Evolutionary conservation across 2,888 invertebrate species (phyloP).

Genomic region (Pherbina coryleti): DNA sequence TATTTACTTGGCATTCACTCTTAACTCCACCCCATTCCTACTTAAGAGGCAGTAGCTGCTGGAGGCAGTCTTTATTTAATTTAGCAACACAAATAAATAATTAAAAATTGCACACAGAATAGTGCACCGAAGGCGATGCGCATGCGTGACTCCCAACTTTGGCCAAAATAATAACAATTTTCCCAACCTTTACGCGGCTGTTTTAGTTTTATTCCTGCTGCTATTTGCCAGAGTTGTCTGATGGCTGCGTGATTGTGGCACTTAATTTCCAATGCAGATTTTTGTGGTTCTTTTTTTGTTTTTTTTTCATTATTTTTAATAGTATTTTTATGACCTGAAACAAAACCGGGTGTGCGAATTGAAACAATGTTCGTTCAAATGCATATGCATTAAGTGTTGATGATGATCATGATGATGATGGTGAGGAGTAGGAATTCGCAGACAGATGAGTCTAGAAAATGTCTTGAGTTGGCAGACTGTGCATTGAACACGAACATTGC

Average conservation of each 20-base stretch:
- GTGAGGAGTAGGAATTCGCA: too few species aligned
- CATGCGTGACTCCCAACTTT: slow-evolving; percentile 23
- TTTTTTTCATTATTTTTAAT: not conserved
- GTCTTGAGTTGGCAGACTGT: too few species aligned
- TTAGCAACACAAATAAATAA: slow-evolving; percentile 17
- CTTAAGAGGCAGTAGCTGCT: not conserved
- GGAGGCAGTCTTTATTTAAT: not conserved
- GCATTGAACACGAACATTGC: too few species aligned
- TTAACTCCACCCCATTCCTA: not conserved
- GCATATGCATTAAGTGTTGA: not conserved
- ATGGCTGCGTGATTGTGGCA: slow-evolving; percentile 7
- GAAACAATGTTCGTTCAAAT: not conserved
- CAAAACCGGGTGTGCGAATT: not conserved
- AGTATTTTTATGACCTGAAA: not conserved
- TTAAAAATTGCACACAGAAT: slow-evolving; percentile 22
- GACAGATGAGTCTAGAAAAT: too few species aligned
- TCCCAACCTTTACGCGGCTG: not conserved
- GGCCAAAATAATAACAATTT: not conserved
- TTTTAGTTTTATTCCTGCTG: not conserved
- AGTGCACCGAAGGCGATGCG: not conserved
- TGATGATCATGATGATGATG: too few species aligned
- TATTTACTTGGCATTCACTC: not conserved
- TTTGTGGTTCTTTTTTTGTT: not conserved
- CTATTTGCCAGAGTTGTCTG: not conserved
- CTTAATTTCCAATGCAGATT: slow-evolving; percentile 29